A percentile compares a stretch with the other conserved stretches of the same genome.
These are phyloP conservation scores for Hyposoter dolosus DNA, from an alignment of 2,888 invertebrate species.

Conservation along the genomic window DNA sequence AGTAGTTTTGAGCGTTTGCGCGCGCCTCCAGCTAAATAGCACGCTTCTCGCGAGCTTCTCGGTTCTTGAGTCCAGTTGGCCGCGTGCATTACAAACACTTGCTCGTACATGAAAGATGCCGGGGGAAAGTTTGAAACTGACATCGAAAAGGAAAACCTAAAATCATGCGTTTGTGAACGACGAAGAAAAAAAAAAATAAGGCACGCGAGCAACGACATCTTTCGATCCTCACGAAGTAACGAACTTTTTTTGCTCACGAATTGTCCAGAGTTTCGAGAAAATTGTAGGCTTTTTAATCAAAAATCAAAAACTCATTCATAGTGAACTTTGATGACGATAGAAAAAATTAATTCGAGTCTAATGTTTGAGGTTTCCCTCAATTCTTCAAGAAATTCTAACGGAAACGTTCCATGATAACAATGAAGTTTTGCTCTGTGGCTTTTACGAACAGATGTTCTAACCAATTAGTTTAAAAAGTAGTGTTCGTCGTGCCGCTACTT, in stretches of 20 bases:
- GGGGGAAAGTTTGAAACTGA: not conserved
- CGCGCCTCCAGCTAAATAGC: conserved; percentile 43
- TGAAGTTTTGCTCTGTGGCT: not conserved
- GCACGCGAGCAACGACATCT: not conserved
- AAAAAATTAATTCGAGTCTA: not conserved
- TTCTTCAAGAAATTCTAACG: not conserved
- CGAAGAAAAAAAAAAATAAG: not conserved
- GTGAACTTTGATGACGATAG: not conserved
- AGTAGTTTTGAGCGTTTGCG: conserved; percentile 62
- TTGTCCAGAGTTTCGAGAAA: not conserved
- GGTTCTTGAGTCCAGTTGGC: conserved; percentile 65
- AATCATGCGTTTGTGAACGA: not conserved
- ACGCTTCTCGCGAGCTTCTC: conserved; percentile 60
- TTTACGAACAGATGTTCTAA: not conserved
- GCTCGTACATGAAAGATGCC: conserved; percentile 33
- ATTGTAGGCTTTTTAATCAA: not conserved
- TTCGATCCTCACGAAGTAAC: not conserved
- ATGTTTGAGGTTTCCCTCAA: not conserved
- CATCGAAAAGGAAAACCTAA: conserved; percentile 12
- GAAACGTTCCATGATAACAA: not conserved
- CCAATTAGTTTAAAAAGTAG: not conserved
- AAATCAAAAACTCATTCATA: not conserved
- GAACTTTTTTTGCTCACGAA: not conserved
- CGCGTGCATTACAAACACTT: conserved; percentile 70
- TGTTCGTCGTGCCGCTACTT: not conserved